Base-by-base conservation (phyloP, 2,888 invertebrate genomes). In the Callyntrura sp. region DNA sequence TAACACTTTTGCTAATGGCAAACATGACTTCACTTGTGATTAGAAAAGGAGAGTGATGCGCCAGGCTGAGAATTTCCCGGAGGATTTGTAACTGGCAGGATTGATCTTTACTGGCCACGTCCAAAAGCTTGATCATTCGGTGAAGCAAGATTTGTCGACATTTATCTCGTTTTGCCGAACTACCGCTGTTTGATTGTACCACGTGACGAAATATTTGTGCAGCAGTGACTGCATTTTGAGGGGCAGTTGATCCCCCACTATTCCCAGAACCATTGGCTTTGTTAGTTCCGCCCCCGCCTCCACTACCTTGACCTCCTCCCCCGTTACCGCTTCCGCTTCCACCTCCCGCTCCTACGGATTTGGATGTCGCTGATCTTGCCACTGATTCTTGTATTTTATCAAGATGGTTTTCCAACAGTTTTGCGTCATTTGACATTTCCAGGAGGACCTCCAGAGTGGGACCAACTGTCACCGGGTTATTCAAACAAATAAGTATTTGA, bases 21-120 rank as follows among this genome's bases (percentile, higher is more conserved):
- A 88, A 85, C 90, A 98, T 96, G 94, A 97, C 96, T 94, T 96
- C 96, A 94, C 97, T 97, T 1, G 97, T 97, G 94, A 98, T 97
- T 76, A 98, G 95, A 79, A 96, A 96, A 9, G 98, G 98, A 95
- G 97, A 97, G 79, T 96, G 96, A 94, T 97, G 97, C 94, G 97
- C 97, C 28, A 98, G 95, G 25, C 96, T 95, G 5, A 97, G 97
- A 68, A 98, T 97, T 94, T 98, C 98, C 91, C 97, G 96, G 94
- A 98, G 95, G 92, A 98, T 95, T 43, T 97, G 96, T 57, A 97
- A 96, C 94, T 98, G 97, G 6, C 87, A 70, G 0, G 91, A 91
- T 45, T 90, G 91, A 55, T 91, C 90, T 43, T 91, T 85, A 43
- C 89, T 76, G 9, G 91, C 83, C n/a, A 91, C 91, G 81, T 93